Evolutionary conservation across 1,140 invertebrate genomes (phyloP).

Genomic region (Drosophila gunungcola): DNA sequence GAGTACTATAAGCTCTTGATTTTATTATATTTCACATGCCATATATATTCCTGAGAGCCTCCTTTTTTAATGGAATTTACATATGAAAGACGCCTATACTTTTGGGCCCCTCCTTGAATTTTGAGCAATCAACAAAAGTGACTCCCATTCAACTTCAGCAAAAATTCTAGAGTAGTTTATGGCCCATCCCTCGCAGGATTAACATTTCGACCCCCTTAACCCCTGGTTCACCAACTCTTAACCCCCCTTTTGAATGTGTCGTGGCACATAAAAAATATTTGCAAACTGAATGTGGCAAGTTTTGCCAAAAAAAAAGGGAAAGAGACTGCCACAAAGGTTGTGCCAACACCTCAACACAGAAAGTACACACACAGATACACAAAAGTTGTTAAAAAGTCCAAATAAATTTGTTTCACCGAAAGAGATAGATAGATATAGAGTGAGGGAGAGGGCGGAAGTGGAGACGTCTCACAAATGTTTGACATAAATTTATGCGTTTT

Average conservation of each 20-base stretch:
- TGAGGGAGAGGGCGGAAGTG: constrained; percentile 7
- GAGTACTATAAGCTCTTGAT: constrained; percentile 12
- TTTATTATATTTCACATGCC: constrained; percentile 7
- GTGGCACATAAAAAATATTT: constrained; percentile 46
- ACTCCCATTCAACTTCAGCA: constrained; percentile 10
- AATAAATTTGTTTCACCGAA: constrained; percentile 68
- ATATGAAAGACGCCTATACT: not conserved
- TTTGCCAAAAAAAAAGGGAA: not conserved
- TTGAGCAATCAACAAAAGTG: constrained; percentile 70
- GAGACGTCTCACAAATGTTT: constrained; percentile 64
- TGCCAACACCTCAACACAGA: constrained; percentile 45
- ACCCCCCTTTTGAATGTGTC: constrained; percentile 18
- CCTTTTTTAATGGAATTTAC: constrained; percentile 18
- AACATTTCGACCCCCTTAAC: not conserved
- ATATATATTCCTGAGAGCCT: constrained; percentile 11
- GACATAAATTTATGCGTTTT: constrained; percentile 84
- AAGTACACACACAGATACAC: constrained; percentile 24
- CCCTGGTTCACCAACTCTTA: not conserved
- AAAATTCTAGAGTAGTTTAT: constrained; percentile 39
- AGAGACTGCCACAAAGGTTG: constrained; percentile 29
- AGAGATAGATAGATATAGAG: not conserved
- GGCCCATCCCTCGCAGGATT: constrained; percentile 16
- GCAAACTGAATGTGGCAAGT: constrained; percentile 28
- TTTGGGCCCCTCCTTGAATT: constrained; percentile 10
- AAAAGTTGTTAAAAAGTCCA: constrained; percentile 81